Evolutionary conservation across 2,888 invertebrate genomes (phyloP), one percentile per base, ranked within the genome.

Genomic region (Lissonota sp.): DNA sequence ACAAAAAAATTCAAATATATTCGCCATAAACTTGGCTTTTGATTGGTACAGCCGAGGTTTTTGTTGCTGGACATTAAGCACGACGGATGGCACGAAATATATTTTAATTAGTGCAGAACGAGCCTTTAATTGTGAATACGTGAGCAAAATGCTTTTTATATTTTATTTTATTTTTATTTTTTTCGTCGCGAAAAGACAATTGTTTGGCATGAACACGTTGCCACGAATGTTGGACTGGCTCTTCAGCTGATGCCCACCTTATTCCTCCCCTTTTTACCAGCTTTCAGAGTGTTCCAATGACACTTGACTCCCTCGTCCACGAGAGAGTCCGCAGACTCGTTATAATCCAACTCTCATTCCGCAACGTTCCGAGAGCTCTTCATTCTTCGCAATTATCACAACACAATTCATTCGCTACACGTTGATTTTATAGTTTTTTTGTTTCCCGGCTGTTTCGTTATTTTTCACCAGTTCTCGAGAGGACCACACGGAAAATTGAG

Each of bases 321-420:
- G 26, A 63, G 63, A 44, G 51, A 39, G 42, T 49, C 49, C 49
- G 49, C 46, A 46, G 55, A 46, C 55, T 73, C 57, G 39, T 73
- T 57, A 73, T 8, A 64, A 66, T n/a, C 14, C 39, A 46, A 16
- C 49, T 26, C 37, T 46, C 70, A 39, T 58, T 66, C 46, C 16
- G n/a, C 26, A 26, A 26, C 49, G 14, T 44, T 37, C 46, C 39
- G 55, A 60, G 69, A 10, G 14, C 37, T 42, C 76, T 60, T 58
- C 26, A 53, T 70, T 46, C 53, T 39, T 63, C 16, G 76, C 39
- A 55, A 63, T 76, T 69, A 69, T 70, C 76, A 16, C 53, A 70
- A 44, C 42, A 42, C 51, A 12, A 46, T 60, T 63, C 60, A 12
- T 63, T 62, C 51, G 12, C 51, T 46, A 10, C 62, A 40, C 14